Conservation (phyloP, 2,113 vertebrate species). For the Alligator sinensis region DNA sequence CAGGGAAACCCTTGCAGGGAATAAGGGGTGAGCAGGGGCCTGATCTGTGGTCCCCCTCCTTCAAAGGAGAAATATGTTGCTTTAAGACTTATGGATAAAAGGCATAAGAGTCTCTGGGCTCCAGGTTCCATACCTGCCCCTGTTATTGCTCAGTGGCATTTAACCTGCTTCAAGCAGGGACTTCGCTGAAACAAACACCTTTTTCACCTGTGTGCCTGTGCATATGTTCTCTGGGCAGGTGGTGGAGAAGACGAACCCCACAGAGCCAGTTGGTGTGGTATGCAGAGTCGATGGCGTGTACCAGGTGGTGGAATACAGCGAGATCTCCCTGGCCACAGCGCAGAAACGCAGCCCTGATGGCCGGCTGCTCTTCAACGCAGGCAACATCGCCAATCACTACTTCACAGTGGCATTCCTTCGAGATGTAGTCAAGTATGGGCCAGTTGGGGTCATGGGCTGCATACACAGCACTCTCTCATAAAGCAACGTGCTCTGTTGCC, state of each 20-base stretch:
- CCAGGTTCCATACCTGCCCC: neutral
- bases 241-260: slow-evolving; percentile 97
- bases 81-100: neutral
- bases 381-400: slow-evolving; percentile 96
- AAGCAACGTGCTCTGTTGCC: neutral
- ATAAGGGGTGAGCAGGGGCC: neutral
- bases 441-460: neutral
- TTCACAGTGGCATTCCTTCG: slow-evolving; percentile 91
- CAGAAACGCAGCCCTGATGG: slow-evolving; percentile 88
- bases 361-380: slow-evolving; percentile 91
- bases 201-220: neutral
- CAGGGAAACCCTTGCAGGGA: neutral
- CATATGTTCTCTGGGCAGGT: slow-evolving; percentile 80
- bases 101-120: neutral
- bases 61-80: neutral
- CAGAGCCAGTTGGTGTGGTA: slow-evolving; percentile 95
- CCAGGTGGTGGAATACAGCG: slow-evolving; percentile 98
- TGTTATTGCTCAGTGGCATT: neutral
- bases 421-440: slow-evolving; percentile 89
- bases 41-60: neutral
- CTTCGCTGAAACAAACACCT: neutral
- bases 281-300: slow-evolving; percentile 91
- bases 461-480: too few species aligned
- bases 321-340: slow-evolving; percentile 92
- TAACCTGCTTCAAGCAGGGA: accelerated